Conservation (phyloP, 92 coral and sea anemone species). For the Scolanthus callimorphus region DNA sequence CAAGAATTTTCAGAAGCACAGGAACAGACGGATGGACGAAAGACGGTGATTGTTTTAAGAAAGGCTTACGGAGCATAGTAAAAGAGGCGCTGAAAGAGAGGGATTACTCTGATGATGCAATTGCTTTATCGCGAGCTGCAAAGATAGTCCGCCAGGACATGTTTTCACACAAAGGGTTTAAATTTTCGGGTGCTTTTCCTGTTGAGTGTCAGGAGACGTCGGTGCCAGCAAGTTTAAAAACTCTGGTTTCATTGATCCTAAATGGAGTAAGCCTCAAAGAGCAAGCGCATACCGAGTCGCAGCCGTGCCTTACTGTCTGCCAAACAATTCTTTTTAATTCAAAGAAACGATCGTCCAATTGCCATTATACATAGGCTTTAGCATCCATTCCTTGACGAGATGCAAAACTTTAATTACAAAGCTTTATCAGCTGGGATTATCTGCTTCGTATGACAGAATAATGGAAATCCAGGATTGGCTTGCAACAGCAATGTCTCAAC, state of each 20-base stretch:
- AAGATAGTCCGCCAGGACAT: conserved; percentile 34
- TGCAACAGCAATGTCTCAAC: conserved; percentile 23
- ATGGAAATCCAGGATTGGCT: conserved; percentile 41
- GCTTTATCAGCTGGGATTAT: conserved; percentile 44
- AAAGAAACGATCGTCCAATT: conserved; percentile 33
- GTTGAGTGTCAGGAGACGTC: conserved; percentile 21
- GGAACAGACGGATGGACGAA: conserved; percentile 22
- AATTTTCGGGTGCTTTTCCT: conserved; percentile 28
- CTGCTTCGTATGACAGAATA: conserved; percentile 47
- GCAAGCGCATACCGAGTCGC: conserved; percentile 23
- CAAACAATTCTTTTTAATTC: conserved; percentile 34
- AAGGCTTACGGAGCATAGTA: conserved; percentile 14
- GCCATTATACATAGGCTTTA: conserved; percentile 43
- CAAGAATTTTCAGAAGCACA: conserved; percentile 10
- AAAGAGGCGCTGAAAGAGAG: conserved; percentile 24
- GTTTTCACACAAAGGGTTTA: conserved; percentile 24
- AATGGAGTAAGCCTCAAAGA: conserved; percentile 51
- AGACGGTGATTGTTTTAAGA: conserved; percentile 13
- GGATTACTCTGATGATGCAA: conserved; percentile 31
- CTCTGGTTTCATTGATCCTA: conserved; percentile 45
- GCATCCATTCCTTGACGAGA: conserved; percentile 30
- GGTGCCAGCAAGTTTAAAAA: conserved; percentile 42
- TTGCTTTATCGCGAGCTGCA: conserved; percentile 31
- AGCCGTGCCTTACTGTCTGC: conserved; percentile 40
- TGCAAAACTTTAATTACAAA: conserved; percentile 32